These are phyloP conservation scores for Lineus longissimus DNA, from an alignment of 1,140 invertebrate species.

Conservation along the genomic window DNA sequence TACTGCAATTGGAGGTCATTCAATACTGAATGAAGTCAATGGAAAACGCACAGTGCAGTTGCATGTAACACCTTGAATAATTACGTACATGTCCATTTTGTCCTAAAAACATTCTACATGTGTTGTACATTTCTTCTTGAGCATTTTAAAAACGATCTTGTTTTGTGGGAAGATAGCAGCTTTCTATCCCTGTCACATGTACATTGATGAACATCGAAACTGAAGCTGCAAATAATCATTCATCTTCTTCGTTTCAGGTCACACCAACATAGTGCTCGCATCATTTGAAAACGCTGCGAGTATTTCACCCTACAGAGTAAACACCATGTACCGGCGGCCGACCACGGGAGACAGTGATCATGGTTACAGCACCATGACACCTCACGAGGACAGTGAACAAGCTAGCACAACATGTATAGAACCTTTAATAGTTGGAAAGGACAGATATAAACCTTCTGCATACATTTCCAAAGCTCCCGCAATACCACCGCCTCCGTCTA, in stretches of 20 bases:
- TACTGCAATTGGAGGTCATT: constrained; percentile 2
- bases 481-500: constrained; percentile 36
- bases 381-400: constrained; percentile 70
- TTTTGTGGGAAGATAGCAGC: too few relatives aligned
- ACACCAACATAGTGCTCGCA: constrained; percentile 52
- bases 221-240: too few relatives aligned
- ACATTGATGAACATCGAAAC: too few relatives aligned
- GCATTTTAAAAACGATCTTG: not conserved
- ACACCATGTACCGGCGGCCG: constrained; percentile 74
- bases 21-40: not conserved
- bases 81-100: not conserved
- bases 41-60: not conserved
- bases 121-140: not conserved
- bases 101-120: not conserved
- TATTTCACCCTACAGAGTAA: constrained; percentile 82
- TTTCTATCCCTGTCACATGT: too few relatives aligned
- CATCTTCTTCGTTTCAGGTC: constrained; percentile 30
- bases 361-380: constrained; percentile 93
- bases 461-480: constrained; percentile 17
- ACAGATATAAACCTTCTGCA: constrained; percentile 45
- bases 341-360: constrained; percentile 81
- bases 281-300: constrained; percentile 59
- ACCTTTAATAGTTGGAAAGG: constrained; percentile 56
- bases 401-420: constrained; percentile 60
- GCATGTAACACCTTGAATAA: not conserved